Conservation (phyloP, 2,888 invertebrate species). For the Hirtodrosophila histrioides region DNA sequence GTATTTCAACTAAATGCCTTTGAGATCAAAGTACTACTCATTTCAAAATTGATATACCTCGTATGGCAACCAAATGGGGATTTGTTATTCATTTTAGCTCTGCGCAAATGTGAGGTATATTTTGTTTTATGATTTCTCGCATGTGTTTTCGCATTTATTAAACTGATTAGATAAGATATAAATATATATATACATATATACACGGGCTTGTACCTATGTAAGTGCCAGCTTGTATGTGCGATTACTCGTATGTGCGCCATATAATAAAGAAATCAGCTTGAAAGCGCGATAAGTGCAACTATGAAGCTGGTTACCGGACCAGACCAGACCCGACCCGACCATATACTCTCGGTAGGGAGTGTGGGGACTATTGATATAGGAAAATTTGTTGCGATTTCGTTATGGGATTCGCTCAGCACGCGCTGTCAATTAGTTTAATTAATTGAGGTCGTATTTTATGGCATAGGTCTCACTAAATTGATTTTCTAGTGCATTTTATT, state of each 20-base stretch:
- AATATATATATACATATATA: not conserved
- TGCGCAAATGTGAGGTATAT: slow-evolving; percentile 30
- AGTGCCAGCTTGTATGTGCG: slow-evolving; percentile 15
- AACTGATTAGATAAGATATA: slow-evolving; percentile 72
- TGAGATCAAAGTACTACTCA: slow-evolving; percentile 10
- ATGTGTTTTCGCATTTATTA: slow-evolving; percentile 69
- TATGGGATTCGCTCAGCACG: slow-evolving; percentile 41
- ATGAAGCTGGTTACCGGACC: slow-evolving; percentile 37
- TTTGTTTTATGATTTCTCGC: slow-evolving; percentile 66
- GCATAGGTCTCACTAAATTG: slow-evolving; percentile 64
- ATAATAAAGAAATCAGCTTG: slow-evolving; percentile 54
- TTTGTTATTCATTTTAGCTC: slow-evolving; percentile 31
- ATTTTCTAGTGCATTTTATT: slow-evolving; percentile 47
- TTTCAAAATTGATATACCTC: slow-evolving; percentile 3
- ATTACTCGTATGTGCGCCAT: slow-evolving; percentile 26
- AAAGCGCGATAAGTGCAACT: slow-evolving; percentile 58
- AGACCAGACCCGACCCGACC: slow-evolving; percentile 1
- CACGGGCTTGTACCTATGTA: slow-evolving; percentile 2
- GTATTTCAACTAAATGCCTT: not conserved
- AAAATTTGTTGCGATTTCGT: slow-evolving; percentile 38
- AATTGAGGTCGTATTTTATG: slow-evolving; percentile 68
- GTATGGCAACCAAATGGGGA: slow-evolving; percentile 46
- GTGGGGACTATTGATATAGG: slow-evolving; percentile 16
- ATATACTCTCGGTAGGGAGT: slow-evolving; percentile 1
- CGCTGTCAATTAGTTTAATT: slow-evolving; percentile 70